phyloP scores from a whole-genome alignment of 2,113 vertebrate genomes.

The Tupaia tana region DNA sequence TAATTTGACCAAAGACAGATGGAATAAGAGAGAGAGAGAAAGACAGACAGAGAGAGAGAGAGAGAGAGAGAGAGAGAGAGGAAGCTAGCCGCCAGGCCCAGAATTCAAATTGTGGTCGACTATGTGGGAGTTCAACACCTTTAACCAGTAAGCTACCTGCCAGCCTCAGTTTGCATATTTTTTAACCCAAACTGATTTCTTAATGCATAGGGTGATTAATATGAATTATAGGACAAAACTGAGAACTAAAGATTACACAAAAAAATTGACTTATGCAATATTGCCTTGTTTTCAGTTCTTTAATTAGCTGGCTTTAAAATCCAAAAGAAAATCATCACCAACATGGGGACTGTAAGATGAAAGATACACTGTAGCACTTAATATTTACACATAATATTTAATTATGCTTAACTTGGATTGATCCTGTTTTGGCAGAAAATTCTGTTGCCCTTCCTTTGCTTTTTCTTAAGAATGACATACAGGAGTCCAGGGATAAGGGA shows the following conservation, averaged over 20 bases:
- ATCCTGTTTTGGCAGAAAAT: background rate
- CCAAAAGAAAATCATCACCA: background rate
- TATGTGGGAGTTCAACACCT: too few species aligned
- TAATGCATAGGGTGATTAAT: background rate
- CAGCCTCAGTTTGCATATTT: background rate
- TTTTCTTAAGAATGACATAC: background rate
- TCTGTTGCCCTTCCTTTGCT: background rate
- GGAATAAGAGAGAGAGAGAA: too few species aligned
- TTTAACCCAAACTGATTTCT: slow-evolving; percentile 13
- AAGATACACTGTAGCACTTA: background rate
- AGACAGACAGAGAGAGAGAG: too few species aligned
- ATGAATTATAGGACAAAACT: background rate
- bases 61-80: too few species aligned
- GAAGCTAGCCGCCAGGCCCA: too few species aligned
- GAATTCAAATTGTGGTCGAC: too few species aligned
- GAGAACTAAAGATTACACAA: background rate
- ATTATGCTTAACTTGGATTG: background rate
- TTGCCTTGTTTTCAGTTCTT: slow-evolving; percentile 12
- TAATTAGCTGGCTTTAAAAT: slow-evolving; percentile 51
- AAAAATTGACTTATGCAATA: background rate
- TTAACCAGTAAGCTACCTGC: too few species aligned
- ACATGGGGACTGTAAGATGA: background rate
- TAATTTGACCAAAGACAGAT: too few species aligned
- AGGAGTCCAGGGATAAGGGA: background rate
- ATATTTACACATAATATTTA: slow-evolving; percentile 35